Evolutionary conservation across 2,797 vertebrate genomes (phyloP).

Genomic region (Tarsius wallacei): DNA sequence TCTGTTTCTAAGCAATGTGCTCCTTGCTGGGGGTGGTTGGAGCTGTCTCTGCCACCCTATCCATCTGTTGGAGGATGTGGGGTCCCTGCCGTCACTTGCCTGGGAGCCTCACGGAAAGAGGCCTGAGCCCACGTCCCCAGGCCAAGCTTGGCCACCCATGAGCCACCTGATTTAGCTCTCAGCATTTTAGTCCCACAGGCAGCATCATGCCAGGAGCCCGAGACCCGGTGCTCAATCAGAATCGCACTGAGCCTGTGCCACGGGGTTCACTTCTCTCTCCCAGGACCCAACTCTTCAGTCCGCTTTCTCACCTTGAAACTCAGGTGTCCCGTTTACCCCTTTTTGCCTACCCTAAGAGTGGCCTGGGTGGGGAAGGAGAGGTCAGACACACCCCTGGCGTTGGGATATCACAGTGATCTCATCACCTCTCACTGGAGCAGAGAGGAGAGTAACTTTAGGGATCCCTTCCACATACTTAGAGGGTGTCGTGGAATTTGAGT

Average conservation of each 20-base stretch:
- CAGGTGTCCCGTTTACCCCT: too few relatives aligned
- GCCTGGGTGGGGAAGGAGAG: neutral
- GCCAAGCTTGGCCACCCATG: neutral
- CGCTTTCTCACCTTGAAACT: neutral
- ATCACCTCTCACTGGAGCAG: neutral
- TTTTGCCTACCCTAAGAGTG: neutral
- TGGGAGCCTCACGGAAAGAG: rapidly evolving
- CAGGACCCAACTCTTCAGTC: neutral
- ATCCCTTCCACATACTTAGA: neutral
- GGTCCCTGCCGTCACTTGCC: neutral
- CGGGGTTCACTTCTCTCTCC: too few relatives aligned
- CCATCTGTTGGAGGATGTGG: neutral
- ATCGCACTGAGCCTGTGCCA: rapidly evolving
- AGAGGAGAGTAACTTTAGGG: neutral
- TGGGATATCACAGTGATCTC: neutral
- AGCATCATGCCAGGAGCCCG: neutral
- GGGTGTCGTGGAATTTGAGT: neutral
- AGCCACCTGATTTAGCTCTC: neutral
- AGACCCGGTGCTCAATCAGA: neutral
- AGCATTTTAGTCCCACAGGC: rapidly evolving
- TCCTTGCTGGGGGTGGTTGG: neutral
- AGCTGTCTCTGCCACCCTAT: neutral
- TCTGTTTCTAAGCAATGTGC: neutral
- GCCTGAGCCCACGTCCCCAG: neutral
- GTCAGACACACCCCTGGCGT: neutral